Conservation (phyloP, 1,140 invertebrate genomes). For the Drosophila paulistorum region DNA sequence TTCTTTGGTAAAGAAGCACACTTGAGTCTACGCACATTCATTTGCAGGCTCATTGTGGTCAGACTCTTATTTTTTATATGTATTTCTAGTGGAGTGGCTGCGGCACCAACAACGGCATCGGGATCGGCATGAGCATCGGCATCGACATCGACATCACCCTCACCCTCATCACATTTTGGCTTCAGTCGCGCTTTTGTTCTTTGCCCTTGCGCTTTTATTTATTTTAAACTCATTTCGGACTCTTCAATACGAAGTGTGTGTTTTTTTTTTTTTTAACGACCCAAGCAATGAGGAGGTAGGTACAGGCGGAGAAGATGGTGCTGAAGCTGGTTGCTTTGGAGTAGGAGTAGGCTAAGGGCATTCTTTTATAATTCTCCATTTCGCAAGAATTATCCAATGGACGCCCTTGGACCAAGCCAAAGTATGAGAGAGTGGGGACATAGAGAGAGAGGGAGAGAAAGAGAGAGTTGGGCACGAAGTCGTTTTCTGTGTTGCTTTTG, state of each 20-base stretch:
- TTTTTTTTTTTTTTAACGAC: constrained; percentile 51
- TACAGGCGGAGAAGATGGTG: constrained; percentile 15
- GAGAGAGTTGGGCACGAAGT: constrained; percentile 47
- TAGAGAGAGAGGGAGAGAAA: not conserved
- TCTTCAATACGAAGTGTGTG: constrained; percentile 53
- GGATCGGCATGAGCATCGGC: not conserved
- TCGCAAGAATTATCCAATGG: constrained; percentile 78
- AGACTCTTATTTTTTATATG: constrained; percentile 33
- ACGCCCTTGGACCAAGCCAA: constrained; percentile 61
- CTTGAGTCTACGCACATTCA: constrained; percentile 74
- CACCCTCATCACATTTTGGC: constrained; percentile 52
- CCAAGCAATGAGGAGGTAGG: constrained; percentile 17
- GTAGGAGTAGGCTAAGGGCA: constrained; percentile 61
- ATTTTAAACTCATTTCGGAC: constrained; percentile 76
- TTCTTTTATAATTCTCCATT: constrained; percentile 82
- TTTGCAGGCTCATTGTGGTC: constrained; percentile 76
- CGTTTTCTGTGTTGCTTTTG: constrained; percentile 45
- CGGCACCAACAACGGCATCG: constrained; percentile 2
- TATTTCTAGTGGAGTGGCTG: constrained; percentile 45
- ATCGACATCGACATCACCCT: constrained; percentile 45
- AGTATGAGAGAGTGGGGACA: constrained; percentile 40
- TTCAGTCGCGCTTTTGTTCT: constrained; percentile 66
- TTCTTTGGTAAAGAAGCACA: constrained; percentile 42
- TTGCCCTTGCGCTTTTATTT: constrained; percentile 67
- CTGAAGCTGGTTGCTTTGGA: constrained; percentile 39